phyloP scores from a whole-genome alignment of 2,113 vertebrate genomes.

The Rhea pennata region DNA sequence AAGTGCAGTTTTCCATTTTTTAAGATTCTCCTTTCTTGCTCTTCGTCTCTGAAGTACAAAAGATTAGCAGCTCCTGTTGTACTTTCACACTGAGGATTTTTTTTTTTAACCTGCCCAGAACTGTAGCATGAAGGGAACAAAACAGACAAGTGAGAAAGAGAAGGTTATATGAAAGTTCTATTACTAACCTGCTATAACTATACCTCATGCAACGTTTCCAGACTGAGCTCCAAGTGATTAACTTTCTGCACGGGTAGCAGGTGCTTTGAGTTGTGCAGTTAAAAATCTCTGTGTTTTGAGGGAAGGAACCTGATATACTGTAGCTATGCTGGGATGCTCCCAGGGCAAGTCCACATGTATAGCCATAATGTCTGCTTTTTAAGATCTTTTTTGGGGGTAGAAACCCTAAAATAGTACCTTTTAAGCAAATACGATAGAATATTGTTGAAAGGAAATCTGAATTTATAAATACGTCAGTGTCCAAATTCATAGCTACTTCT shows the following conservation, averaged over 20 bases:
- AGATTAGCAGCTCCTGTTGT: not conserved
- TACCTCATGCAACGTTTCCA: not conserved
- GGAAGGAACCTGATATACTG: not conserved
- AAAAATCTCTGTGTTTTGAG: not conserved
- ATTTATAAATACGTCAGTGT: not conserved
- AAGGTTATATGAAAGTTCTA: not conserved
- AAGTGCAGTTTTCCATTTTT: not conserved
- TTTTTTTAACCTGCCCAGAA: not conserved
- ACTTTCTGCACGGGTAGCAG: not conserved
- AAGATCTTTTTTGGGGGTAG: not conserved
- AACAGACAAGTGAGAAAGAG: not conserved
- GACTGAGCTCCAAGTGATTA: rapidly evolving
- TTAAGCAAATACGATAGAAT: not conserved
- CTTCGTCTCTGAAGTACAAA: not conserved
- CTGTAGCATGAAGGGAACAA: not conserved
- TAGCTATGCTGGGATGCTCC: rapidly evolving
- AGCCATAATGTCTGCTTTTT: not conserved
- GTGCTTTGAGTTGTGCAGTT: not conserved
- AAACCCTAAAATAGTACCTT: not conserved
- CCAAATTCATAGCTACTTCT: not conserved
- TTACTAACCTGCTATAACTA: not conserved
- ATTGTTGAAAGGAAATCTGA: not conserved
- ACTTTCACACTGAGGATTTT: not conserved
- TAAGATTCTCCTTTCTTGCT: not conserved
- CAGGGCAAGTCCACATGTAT: not conserved